Conservation (phyloP, 2,888 invertebrate genomes). For the Cylindroiulus punctatus region DNA sequence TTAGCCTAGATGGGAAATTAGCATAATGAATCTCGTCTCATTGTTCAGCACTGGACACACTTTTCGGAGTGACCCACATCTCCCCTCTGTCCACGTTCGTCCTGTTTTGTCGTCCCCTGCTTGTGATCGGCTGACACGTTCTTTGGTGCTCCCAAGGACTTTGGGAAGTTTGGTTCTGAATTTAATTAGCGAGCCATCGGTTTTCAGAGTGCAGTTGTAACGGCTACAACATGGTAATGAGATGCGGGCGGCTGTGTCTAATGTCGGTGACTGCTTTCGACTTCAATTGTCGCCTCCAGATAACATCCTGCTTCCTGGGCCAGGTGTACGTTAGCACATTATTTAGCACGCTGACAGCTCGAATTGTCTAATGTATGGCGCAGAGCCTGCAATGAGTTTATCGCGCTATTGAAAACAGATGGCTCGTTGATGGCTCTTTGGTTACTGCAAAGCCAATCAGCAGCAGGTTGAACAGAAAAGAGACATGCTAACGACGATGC, state of each 20-base stretch:
- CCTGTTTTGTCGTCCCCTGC: background rate
- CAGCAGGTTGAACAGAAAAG: background rate
- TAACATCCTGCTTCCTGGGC: background rate
- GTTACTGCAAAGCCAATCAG: background rate
- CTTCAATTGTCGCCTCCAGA: background rate
- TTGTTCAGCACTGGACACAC: too few relatives aligned
- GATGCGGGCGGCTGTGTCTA: constrained; percentile 18
- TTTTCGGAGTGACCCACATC: background rate
- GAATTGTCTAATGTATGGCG: background rate
- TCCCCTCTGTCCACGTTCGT: background rate
- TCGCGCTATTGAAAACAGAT: background rate
- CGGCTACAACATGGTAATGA: background rate
- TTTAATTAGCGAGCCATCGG: background rate
- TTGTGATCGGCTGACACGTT: background rate
- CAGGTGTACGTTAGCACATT: background rate
- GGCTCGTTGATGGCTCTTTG: constrained; percentile 1
- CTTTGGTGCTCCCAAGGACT: background rate
- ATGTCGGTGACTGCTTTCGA: background rate
- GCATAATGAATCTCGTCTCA: too few relatives aligned
- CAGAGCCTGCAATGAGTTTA: background rate
- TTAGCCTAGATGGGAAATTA: too few relatives aligned
- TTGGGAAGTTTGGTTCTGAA: background rate
- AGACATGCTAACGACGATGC: background rate
- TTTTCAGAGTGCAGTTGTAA: background rate
- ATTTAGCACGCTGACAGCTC: constrained; percentile 37